Evolutionary conservation across 2,113 vertebrate species (phyloP).

Genomic region (Sphyrna mokarran): DNA sequence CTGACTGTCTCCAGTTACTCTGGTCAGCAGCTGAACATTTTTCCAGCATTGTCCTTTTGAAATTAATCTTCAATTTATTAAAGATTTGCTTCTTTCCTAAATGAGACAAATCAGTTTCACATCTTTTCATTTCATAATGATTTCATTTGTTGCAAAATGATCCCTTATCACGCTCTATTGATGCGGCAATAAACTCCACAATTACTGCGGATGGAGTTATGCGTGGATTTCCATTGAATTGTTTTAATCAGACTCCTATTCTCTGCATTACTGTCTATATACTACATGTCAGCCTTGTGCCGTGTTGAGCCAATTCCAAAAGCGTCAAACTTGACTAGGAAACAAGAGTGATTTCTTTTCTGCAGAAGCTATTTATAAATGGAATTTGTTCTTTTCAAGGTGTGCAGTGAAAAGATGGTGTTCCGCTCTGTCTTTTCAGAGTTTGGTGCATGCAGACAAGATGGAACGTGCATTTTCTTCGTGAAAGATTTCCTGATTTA

Average conservation of each 20-base stretch:
- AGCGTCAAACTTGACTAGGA: not conserved
- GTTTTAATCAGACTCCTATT: not conserved
- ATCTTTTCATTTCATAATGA: not conserved
- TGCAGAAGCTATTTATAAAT: not conserved
- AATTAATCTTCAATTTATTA: slow-evolving; percentile 1
- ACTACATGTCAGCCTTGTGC: not conserved
- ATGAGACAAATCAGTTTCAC: not conserved
- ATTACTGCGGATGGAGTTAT: not conserved
- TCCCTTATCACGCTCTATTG: not conserved
- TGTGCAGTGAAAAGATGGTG: not conserved
- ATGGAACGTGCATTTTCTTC: not conserved
- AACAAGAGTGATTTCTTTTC: not conserved
- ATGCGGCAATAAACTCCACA: not conserved
- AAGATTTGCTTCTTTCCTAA: not conserved
- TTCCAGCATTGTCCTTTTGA: not conserved
- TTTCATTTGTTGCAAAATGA: not conserved
- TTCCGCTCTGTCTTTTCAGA: not conserved
- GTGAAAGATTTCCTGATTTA: not conserved
- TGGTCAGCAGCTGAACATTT: not conserved
- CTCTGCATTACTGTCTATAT: not conserved
- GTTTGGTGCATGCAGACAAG: not conserved
- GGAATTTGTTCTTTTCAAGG: not conserved
- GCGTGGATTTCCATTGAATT: not conserved
- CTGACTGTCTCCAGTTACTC: too few species aligned
- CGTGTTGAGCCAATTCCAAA: not conserved